Base-by-base conservation (phyloP, 2,113 vertebrate species). In the Crotophaga sulcirostris region DNA sequence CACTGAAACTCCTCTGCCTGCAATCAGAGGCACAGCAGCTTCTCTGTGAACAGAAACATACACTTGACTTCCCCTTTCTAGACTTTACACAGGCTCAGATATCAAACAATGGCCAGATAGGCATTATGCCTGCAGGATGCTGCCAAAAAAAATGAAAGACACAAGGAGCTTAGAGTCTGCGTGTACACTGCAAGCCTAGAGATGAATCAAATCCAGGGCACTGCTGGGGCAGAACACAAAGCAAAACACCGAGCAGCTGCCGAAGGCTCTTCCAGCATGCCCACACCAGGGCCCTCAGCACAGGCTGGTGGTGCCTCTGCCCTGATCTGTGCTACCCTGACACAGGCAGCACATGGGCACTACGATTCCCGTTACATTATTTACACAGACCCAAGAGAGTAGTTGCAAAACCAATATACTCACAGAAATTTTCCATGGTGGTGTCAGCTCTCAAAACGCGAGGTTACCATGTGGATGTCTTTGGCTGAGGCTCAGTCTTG, bases 291-390 rank as follows among this genome's bases (percentile, higher is more conserved):
- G 59, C 58, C 28, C 34, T n/a, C 34, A 55, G 62, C 67, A 67
- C 8, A n/a, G 45, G 21, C 82, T 56, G 42, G 13, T 24, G 25
- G 33, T 51, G 33, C 13, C 29, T 5, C 31, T 59, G 42, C n/a
- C 58, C 70, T 54, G 56, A 66, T 58, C 47, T 19, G 3, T 25
- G 44, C 55, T 36, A n/a, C 31, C 63, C 25, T 23, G 25, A 52
- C 72, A 59, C 0, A 1, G 7, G 28, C 4, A 34, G 56, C 47
- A 40, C 0, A 0, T 7, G 36, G 16, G 9, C 40, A 52, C 25
- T 52, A 28, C 29, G 13, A 12, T 26, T 58, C 24, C 45, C 3
- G 0, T 60, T 24, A 47, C 13, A 42, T 4, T 33, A 59, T 5
- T 55, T 38, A 51, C 8, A 74, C 0, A 23, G n/a, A 62, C 13